Percentiles rank a stretch among this genome's conserved stretches.
phyloP scores from a whole-genome alignment of 2,797 vertebrate species.

The Acanthiza pusilla region DNA sequence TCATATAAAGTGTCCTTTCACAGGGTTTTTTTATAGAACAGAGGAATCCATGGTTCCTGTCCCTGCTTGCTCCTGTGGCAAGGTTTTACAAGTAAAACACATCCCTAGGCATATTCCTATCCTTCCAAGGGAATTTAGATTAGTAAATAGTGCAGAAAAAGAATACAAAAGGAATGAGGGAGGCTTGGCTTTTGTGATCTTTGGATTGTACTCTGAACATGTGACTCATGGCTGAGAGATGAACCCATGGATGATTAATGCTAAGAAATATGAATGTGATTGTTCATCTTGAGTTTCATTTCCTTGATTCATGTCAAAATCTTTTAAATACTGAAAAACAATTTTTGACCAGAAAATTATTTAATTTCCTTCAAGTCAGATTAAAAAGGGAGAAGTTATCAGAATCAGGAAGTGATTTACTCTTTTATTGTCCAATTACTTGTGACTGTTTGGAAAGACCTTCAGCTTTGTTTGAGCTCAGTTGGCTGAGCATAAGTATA shows the following conservation, averaged over 20 bases:
- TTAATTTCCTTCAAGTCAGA: not conserved
- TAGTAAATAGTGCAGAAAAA: not conserved
- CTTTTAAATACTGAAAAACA: not conserved
- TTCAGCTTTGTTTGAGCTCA: not conserved
- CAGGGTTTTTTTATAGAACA: not conserved
- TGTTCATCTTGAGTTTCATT: not conserved
- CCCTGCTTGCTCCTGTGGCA: not conserved
- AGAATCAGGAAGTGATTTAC: not conserved
- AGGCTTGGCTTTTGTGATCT: not conserved
- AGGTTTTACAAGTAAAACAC: not conserved
- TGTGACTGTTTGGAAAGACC: not conserved
- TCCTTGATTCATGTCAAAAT: not conserved
- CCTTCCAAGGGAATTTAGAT: not conserved
- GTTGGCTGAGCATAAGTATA: not conserved
- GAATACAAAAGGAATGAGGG: not conserved
- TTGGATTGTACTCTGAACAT: not conserved
- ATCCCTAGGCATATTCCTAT: fast-evolving
- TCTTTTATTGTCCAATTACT: not conserved
- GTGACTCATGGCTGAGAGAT: not conserved
- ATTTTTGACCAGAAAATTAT: not conserved
- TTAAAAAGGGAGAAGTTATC: not conserved
- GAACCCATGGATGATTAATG: not conserved
- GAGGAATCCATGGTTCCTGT: not conserved
- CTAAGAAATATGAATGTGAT: not conserved
- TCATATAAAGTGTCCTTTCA: not conserved